These are phyloP conservation scores for Dryobotodes eremita DNA, from an alignment of 2,888 invertebrate species.

Conservation along the genomic window DNA sequence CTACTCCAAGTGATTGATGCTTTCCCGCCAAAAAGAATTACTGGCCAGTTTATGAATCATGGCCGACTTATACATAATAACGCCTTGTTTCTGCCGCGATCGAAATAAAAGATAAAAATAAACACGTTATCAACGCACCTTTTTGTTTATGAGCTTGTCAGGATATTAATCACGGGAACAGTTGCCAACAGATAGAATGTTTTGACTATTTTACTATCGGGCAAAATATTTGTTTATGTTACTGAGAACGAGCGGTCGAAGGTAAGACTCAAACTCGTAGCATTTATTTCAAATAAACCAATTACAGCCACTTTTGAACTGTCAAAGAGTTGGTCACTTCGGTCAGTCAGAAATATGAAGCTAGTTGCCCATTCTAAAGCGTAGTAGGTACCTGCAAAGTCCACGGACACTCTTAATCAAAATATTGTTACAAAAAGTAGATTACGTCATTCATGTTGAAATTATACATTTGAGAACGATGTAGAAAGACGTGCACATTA, in stretches of 20 bases:
- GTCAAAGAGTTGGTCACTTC: no score
- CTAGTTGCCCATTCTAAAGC: no score
- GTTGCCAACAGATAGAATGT: constrained; percentile 54
- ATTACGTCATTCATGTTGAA: no score
- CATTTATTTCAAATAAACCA: no score
- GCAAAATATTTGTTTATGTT: constrained; percentile 46
- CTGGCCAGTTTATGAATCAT: constrained; percentile 74
- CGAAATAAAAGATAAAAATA: constrained; percentile 70
- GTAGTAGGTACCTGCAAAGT: no score
- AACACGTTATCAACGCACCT: constrained; percentile 66
- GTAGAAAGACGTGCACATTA: no score
- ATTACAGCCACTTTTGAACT: no score
- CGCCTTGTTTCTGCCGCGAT: constrained; percentile 67
- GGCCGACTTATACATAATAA: constrained; percentile 72
- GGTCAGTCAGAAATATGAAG: no score
- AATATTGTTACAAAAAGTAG: no score
- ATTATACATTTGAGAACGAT: no score
- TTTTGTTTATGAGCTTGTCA: constrained; percentile 65
- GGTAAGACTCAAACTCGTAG: neutral
- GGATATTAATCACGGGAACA: constrained; percentile 60
- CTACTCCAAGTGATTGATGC: constrained; percentile 73
- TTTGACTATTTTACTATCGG: constrained; percentile 50
- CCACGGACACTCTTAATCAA: no score
- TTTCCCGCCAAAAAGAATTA: constrained; percentile 73
- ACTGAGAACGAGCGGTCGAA: constrained; percentile 3